A percentile compares a stretch with the other conserved stretches of the same genome.
These are phyloP conservation scores for Alviniconcha marisindica DNA, from an alignment of 1,140 invertebrate genomes.

Conservation along the genomic window DNA sequence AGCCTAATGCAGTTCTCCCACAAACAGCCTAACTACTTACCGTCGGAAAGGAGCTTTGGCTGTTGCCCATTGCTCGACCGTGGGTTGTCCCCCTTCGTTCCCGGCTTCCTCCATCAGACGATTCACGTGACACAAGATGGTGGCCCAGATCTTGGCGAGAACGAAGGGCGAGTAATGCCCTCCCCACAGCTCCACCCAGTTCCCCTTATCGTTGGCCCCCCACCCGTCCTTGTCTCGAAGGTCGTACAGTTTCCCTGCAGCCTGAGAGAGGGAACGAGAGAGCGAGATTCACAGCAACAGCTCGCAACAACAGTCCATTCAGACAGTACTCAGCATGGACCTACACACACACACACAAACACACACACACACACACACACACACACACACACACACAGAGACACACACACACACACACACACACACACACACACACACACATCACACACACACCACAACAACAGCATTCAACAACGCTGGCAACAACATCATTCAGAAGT, in stretches of 20 bases:
- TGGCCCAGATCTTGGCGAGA: constrained; percentile 66
- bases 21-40: constrained; percentile 45
- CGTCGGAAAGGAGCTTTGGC: constrained; percentile 69
- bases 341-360: no score
- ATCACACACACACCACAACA: no score
- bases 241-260: constrained; percentile 57
- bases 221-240: constrained; percentile 61
- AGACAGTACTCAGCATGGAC: no score
- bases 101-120: constrained; percentile 55
- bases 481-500: no score
- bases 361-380: no score
- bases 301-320: no score
- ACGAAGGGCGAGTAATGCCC: constrained; percentile 64
- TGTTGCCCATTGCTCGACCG: constrained; percentile 64
- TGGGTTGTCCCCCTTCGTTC: constrained; percentile 45
- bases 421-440: no score
- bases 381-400: no score
- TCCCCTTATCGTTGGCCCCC: constrained; percentile 48
- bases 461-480: no score
- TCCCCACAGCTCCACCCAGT: constrained; percentile 58
- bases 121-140: constrained; percentile 60
- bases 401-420: no score
- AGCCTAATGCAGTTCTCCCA: no score
- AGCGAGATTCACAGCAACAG: no score
- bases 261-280: background rate